phyloP scores from a whole-genome alignment of 2,113 vertebrate genomes.

The Callipepla californica region DNA sequence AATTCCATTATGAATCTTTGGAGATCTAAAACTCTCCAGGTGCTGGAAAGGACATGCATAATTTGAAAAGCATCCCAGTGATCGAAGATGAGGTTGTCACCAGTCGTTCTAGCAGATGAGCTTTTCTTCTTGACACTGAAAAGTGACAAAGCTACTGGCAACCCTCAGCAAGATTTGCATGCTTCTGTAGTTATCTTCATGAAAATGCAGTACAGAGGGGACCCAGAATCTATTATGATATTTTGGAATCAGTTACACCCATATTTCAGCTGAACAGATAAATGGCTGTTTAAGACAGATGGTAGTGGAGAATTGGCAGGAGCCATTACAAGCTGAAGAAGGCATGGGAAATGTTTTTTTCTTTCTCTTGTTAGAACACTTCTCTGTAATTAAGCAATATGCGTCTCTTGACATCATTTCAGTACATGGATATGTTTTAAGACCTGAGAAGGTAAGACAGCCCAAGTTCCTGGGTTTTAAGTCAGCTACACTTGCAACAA shows the following conservation, averaged over 20 bases:
- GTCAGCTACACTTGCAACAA: not conserved
- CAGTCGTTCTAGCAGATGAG: slow-evolving; percentile 32
- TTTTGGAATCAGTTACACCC: slow-evolving; percentile 45
- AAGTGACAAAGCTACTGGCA: slow-evolving; percentile 51
- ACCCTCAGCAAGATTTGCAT: slow-evolving; percentile 30
- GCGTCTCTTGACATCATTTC: slow-evolving; percentile 39
- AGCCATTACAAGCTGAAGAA: slow-evolving; percentile 53
- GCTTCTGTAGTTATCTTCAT: not conserved
- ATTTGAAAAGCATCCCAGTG: not conserved
- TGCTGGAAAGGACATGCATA: not conserved
- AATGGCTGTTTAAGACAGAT: slow-evolving; percentile 62
- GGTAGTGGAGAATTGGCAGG: slow-evolving; percentile 58
- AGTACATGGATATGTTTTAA: slow-evolving; percentile 15
- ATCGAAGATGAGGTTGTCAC: slow-evolving; percentile 37
- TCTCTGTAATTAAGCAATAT: slow-evolving; percentile 54
- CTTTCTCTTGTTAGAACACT: slow-evolving; percentile 46
- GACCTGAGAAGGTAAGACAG: slow-evolving; percentile 18
- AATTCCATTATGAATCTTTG: not conserved
- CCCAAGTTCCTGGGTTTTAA: slow-evolving; percentile 18
- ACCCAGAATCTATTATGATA: slow-evolving; percentile 55
- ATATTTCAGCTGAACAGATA: slow-evolving; percentile 58
- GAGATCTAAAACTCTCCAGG: not conserved
- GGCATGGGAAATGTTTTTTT: slow-evolving; percentile 42
- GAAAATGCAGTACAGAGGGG: slow-evolving; percentile 41
- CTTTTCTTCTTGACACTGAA: slow-evolving; percentile 33